Evolutionary conservation across 2,113 vertebrate genomes (phyloP).

Genomic region (Coracopsis vasa): DNA sequence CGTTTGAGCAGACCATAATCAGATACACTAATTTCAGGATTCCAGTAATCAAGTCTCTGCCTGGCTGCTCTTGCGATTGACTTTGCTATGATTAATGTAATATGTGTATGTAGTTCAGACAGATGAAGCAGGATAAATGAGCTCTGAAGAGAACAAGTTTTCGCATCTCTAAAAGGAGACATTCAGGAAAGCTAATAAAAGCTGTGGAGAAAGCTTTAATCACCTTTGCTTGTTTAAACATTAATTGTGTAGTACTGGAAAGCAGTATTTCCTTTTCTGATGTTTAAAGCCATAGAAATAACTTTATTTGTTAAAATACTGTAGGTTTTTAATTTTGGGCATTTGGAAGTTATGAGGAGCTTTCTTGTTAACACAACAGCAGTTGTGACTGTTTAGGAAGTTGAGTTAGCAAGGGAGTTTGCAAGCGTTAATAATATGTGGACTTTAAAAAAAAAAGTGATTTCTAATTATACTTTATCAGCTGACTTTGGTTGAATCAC

Average conservation of each 20-base stretch:
- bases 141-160: background rate
- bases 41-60: slow-evolving; percentile 41
- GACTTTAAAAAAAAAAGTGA: background rate
- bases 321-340: background rate
- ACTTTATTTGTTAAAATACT: background rate
- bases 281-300: background rate
- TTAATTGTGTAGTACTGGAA: background rate
- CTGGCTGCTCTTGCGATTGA: slow-evolving; percentile 14
- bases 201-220: background rate
- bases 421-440: background rate
- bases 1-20: background rate
- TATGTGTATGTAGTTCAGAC: background rate
- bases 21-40: slow-evolving; percentile 23
- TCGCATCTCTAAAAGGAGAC: background rate
- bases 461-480: background rate
- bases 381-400: background rate
- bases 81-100: background rate
- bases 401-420: background rate
- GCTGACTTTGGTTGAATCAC: background rate
- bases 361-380: background rate
- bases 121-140: background rate
- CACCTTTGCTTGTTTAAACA: background rate
- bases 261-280: background rate
- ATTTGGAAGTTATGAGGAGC: background rate
- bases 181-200: background rate